Conservation (phyloP, 1,140 invertebrate genomes). For the Chironomus tepperi region DNA sequence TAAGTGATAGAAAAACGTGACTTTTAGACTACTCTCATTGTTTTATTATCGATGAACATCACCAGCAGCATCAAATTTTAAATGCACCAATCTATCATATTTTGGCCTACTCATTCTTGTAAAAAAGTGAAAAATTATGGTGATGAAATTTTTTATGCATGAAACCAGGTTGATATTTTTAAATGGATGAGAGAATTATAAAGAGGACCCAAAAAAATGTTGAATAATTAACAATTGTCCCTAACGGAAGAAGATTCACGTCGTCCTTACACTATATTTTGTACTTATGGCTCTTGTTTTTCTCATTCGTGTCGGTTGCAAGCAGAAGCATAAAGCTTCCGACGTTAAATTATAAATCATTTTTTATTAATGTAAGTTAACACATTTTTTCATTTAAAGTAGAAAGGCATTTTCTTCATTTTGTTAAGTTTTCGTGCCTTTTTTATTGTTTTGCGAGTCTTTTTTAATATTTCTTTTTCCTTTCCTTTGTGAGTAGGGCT, state of each 20-base stretch:
- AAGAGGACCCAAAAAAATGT: neutral
- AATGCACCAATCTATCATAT: neutral
- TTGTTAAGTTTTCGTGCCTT: neutral
- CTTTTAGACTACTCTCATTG: neutral
- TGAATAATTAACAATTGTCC: constrained; percentile 9
- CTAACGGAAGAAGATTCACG: neutral
- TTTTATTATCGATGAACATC: neutral
- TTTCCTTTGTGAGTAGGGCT: neutral
- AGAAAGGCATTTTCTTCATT: neutral
- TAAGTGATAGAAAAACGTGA: neutral
- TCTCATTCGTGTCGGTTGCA: neutral
- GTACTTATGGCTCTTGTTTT: neutral
- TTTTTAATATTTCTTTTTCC: neutral
- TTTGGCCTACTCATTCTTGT: neutral
- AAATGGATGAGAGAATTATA: neutral
- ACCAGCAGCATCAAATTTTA: neutral
- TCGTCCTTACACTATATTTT: neutral
- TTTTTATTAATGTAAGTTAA: constrained; percentile 19
- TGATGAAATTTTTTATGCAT: neutral
- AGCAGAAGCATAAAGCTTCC: neutral
- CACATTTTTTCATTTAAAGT: neutral
- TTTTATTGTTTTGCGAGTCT: neutral
- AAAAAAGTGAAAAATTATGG: neutral
- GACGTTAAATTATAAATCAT: neutral
- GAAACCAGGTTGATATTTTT: neutral